Evolutionary conservation across 2,113 vertebrate species (phyloP).

Genomic region (Pimephales promelas): DNA sequence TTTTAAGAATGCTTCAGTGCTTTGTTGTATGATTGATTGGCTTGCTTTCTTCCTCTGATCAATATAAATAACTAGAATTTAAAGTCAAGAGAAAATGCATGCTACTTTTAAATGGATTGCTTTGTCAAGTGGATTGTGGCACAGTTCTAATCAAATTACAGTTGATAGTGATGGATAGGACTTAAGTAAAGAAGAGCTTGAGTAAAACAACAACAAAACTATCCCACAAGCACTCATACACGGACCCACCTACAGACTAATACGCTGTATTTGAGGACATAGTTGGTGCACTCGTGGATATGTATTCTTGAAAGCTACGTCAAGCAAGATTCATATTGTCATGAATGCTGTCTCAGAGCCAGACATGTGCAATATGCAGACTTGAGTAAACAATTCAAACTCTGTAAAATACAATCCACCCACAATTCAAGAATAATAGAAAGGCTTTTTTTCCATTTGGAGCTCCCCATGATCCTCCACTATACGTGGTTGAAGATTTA

Average conservation of each 20-base stretch:
- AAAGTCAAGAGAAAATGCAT: slow-evolving; percentile 52
- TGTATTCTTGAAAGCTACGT: background rate
- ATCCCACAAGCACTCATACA: slow-evolving; percentile 1
- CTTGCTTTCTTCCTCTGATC: slow-evolving; percentile 49
- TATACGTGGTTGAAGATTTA: background rate
- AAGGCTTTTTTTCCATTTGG: background rate
- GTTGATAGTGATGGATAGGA: slow-evolving; percentile 55
- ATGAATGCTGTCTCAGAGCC: background rate
- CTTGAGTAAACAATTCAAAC: background rate
- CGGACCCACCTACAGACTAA: background rate
- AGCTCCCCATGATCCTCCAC: background rate
- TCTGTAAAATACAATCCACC: background rate
- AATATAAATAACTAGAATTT: slow-evolving; percentile 58
- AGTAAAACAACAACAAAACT: slow-evolving; percentile 25
- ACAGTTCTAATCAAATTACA: slow-evolving; percentile 42
- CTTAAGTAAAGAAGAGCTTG: slow-evolving; percentile 16
- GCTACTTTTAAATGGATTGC: slow-evolving; percentile 49
- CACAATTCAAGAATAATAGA: background rate
- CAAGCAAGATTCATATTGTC: background rate
- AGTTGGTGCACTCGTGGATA: background rate
- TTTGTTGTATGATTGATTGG: slow-evolving; percentile 54
- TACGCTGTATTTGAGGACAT: background rate
- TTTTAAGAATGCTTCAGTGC: slow-evolving; percentile 30
- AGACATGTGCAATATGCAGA: background rate
- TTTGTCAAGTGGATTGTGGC: slow-evolving; percentile 49